Percentiles rank a stretch among this genome's conserved stretches.
These are phyloP conservation scores for Heliconius sara DNA, from an alignment of 2,888 invertebrate species.

Conservation along the genomic window DNA sequence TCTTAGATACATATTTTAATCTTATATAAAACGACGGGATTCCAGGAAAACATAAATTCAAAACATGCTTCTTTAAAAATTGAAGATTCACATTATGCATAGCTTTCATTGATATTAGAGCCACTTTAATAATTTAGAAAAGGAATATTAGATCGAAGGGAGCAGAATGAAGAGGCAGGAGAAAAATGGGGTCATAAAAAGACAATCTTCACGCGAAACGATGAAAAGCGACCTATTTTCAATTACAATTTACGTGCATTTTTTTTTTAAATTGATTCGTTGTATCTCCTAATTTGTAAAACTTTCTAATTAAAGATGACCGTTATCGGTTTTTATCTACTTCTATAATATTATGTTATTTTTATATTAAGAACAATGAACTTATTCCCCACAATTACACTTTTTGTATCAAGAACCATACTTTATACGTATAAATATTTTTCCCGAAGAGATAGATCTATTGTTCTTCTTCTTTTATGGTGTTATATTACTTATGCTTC, in stretches of 20 bases:
- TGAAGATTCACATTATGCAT: constrained; percentile 20
- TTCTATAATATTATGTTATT: too few relatives aligned
- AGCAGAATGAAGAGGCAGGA: constrained; percentile 56
- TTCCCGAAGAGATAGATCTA: too few relatives aligned
- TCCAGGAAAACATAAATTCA: not conserved
- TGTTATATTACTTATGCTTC: too few relatives aligned
- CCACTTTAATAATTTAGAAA: constrained; percentile 32
- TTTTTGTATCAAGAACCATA: not conserved
- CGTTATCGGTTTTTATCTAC: too few relatives aligned
- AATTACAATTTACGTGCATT: constrained; percentile 56
- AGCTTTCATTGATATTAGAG: constrained; percentile 31
- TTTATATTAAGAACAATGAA: too few relatives aligned
- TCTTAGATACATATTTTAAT: not conserved
- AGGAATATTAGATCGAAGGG: constrained; percentile 40
- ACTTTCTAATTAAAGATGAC: not conserved
- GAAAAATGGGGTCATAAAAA: constrained; percentile 78
- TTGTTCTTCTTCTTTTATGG: too few relatives aligned
- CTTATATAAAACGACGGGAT: not conserved
- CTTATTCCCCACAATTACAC: too few relatives aligned
- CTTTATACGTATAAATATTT: not conserved
- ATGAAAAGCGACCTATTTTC: constrained; percentile 61
- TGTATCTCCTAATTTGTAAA: not conserved
- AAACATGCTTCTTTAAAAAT: constrained; percentile 11
- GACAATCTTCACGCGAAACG: constrained; percentile 69
- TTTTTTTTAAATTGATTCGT: constrained; percentile 3